These are phyloP conservation scores for Thera obeliscata DNA, from an alignment of 2,888 invertebrate genomes.

Conservation along the genomic window DNA sequence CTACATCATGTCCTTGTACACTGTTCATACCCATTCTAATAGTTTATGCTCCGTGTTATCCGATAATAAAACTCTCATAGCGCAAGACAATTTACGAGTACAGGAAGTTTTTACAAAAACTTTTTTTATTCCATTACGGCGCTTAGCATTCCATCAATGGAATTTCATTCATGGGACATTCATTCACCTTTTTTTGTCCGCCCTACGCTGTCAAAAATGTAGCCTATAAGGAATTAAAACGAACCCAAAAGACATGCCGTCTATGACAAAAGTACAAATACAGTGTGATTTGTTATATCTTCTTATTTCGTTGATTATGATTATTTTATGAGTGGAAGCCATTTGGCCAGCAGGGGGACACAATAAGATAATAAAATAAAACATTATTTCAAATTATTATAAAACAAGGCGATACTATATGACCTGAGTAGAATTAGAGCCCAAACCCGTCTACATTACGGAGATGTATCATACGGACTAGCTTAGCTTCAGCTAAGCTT, in stretches of 20 bases:
- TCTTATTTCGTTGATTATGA: too few relatives aligned
- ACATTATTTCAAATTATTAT: too few relatives aligned
- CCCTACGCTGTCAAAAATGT: constrained; percentile 61
- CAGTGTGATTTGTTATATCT: constrained; percentile 48
- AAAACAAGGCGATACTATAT: too few relatives aligned
- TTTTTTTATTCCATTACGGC: constrained; percentile 64
- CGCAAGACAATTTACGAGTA: constrained; percentile 56
- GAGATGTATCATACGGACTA: too few relatives aligned
- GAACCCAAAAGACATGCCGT: constrained; percentile 75
- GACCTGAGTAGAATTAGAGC: too few relatives aligned
- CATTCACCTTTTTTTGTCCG: constrained; percentile 68
- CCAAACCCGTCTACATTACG: too few relatives aligned
- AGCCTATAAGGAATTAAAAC: constrained; percentile 53
- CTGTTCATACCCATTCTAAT: constrained; percentile 8
- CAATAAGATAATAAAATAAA: too few relatives aligned
- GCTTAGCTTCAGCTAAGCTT: too few relatives aligned
- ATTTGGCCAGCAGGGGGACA: too few relatives aligned
- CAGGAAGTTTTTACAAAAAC: constrained; percentile 67
- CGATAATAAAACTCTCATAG: constrained; percentile 38
- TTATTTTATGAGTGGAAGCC: too few relatives aligned
- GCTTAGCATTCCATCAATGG: constrained; percentile 65
- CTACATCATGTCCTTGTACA: constrained; percentile 7
- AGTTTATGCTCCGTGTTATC: background rate
- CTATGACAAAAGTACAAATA: constrained; percentile 59
- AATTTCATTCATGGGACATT: constrained; percentile 76